phyloP scores from a whole-genome alignment of 2,888 invertebrate genomes.

The Drosophila incognita region DNA sequence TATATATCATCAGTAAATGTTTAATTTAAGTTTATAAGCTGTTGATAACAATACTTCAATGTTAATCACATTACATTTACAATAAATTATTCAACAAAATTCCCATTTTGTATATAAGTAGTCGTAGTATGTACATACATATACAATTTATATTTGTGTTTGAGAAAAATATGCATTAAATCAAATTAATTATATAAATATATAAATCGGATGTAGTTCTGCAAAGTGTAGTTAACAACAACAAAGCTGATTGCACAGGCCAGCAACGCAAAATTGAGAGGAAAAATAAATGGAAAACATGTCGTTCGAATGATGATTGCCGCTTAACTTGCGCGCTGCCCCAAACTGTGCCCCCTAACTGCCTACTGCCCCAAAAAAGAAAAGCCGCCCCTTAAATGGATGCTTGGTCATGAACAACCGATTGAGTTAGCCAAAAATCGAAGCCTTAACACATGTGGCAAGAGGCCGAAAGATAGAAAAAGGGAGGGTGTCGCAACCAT shows the following conservation, averaged over 20 bases:
- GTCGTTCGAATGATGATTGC: constrained; percentile 46
- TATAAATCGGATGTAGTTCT: background rate
- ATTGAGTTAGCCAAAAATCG: constrained; percentile 53
- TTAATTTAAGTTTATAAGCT: background rate
- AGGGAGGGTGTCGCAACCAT: background rate
- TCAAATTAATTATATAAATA: background rate
- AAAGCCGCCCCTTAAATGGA: constrained; percentile 11
- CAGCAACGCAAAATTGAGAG: background rate
- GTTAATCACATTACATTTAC: background rate
- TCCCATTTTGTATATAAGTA: background rate
- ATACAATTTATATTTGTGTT: background rate
- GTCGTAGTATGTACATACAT: background rate
- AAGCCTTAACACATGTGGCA: constrained; percentile 17
- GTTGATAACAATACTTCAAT: background rate
- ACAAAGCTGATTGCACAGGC: constrained; percentile 26
- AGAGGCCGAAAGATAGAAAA: background rate
- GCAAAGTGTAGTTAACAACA: constrained; percentile 14
- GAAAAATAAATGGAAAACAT: constrained; percentile 21
- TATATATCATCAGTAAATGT: background rate
- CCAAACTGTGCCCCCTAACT: background rate
- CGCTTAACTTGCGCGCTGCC: constrained; percentile 13
- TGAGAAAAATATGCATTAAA: background rate
- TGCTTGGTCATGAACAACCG: constrained; percentile 33
- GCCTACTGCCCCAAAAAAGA: background rate
- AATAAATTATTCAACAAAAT: background rate